A percentile compares a stretch with the other conserved stretches of the same genome.
phyloP scores from a whole-genome alignment of 2,113 vertebrate genomes.

The Coptodon rendalli region DNA sequence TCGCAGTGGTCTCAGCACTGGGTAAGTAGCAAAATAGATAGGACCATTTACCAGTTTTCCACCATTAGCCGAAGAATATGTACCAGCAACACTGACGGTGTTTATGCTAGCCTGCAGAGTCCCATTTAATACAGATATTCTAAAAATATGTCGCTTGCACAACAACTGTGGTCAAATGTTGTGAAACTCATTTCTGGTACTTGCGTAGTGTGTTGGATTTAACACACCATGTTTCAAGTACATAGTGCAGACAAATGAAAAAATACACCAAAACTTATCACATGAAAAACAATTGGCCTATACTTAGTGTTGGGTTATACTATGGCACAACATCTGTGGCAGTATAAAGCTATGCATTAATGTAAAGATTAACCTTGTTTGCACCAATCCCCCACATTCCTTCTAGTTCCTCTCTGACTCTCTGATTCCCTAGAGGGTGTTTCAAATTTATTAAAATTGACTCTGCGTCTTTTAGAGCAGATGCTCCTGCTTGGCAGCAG shows the following conservation, averaged over 20 bases:
- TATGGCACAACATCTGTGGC: not conserved
- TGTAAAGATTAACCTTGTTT: constrained; percentile 24
- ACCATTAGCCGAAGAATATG: not conserved
- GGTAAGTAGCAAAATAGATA: not conserved
- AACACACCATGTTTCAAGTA: not conserved
- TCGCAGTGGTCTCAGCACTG: not conserved
- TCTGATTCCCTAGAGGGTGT: constrained; percentile 34
- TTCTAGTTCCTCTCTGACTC: not conserved
- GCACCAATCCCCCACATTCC: not conserved
- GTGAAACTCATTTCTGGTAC: not conserved
- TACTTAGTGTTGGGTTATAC: not conserved
- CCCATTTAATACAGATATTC: not conserved
- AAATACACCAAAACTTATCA: not conserved
- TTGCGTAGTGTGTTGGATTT: not conserved
- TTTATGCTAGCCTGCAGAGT: not conserved
- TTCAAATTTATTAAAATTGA: constrained; percentile 62
- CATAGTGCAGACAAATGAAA: not conserved
- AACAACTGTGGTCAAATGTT: not conserved
- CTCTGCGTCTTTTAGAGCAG: constrained; percentile 54
- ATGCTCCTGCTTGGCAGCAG: constrained; percentile 57
- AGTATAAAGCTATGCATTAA: not conserved
- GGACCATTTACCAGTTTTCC: not conserved
- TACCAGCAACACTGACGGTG: not conserved
- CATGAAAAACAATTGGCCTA: not conserved
- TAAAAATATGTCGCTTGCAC: not conserved